Evolutionary conservation across 2,888 invertebrate species (phyloP), one percentile per base, ranked within the genome.

Genomic region (Calameuta pallipes): DNA sequence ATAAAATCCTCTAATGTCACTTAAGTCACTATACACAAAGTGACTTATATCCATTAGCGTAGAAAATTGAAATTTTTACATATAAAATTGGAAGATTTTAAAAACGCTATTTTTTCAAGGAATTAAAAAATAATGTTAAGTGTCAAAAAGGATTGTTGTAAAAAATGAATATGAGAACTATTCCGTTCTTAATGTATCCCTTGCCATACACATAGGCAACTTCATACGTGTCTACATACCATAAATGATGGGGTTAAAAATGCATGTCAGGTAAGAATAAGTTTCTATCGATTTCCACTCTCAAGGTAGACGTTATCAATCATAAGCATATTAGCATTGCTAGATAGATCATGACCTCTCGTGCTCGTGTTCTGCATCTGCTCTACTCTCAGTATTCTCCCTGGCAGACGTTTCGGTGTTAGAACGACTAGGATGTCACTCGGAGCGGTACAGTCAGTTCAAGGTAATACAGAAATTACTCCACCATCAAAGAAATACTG

Each of bases 291-390:
- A 34, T 31, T 35, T 34, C 75, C 35, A 76, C 69, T 78, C 73
- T 36, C 71, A 75, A 75, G 73, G 68, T 36, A 68, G 75, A 36
- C 68, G 36, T 36, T 76, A 78, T 78, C 78, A 78, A 78, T 78
- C 78, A 78, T 78, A 73, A 68, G 41, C 78, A 70, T 76, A 78
- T 78, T 73, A 78, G 78, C 78, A 78, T 78, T 75, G 41, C 73
- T 36, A n/a, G 75, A 75, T 76, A 73, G 71, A 69, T 78, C 78
- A 76, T 73, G 75, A 76, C 73, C 69, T 56, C 71, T 34, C 31
- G 31, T 34, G 71, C 34, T 34, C 71, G 31, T 71, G 71, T 71
- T 31, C 34, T n/a, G 71, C 71, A 71, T 71, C 31, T 71, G 71
- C 31, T 34, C 71, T 31, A 31, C 71, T 71, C 56, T 23, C 56